Evolutionary conservation across 2,113 vertebrate genomes (phyloP).

Genomic region (Onychostruthus taczanowskii): DNA sequence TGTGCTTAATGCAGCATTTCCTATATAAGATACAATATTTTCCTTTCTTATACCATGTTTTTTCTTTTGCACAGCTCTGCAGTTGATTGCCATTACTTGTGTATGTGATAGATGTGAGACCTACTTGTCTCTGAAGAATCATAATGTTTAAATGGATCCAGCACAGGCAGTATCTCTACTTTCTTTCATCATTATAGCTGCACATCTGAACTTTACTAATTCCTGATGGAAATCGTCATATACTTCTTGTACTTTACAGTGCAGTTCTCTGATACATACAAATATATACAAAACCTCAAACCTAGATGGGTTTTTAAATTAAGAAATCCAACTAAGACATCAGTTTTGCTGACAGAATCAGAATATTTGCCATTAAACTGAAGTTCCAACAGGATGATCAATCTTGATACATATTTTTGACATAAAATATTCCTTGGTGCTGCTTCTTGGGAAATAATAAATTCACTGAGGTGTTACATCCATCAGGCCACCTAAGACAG

Average conservation of each 20-base stretch:
- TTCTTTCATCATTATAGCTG: background rate
- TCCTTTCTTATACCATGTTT: background rate
- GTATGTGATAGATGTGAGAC: background rate
- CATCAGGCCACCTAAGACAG: constrained; percentile 32
- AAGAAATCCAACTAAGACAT: background rate
- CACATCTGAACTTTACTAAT: background rate
- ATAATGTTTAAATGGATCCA: background rate
- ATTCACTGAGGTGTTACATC: constrained; percentile 45
- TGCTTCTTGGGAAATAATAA: constrained; percentile 47
- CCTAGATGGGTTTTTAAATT: background rate
- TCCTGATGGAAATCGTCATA: background rate
- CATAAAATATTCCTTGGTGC: constrained; percentile 47
- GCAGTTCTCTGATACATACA: background rate
- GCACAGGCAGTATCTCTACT: background rate
- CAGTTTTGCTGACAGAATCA: background rate
- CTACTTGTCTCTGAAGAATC: background rate
- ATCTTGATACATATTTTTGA: constrained; percentile 21
- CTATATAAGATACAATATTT: background rate
- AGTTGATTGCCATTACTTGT: background rate
- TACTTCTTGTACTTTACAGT: background rate
- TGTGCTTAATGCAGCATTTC: background rate
- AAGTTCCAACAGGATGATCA: background rate
- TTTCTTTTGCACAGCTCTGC: background rate
- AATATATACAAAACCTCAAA: background rate
- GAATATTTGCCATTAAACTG: constrained; percentile 15